A percentile compares a stretch with the other conserved stretches of the same genome.
These are phyloP conservation scores for Brachionus plicatilis DNA, from an alignment of 1,140 invertebrate genomes.

Conservation along the genomic window DNA sequence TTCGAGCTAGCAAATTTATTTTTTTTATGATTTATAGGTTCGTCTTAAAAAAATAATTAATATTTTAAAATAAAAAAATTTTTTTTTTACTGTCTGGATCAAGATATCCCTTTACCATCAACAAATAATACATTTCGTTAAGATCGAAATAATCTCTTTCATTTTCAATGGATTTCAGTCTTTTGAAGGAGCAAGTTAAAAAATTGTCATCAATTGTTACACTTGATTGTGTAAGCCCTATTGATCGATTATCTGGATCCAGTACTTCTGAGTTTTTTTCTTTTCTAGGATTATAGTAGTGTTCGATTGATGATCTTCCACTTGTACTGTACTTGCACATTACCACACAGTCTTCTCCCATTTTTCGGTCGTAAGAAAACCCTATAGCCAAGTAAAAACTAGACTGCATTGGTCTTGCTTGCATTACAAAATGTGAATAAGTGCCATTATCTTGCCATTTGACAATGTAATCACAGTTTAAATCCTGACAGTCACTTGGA, in stretches of 20 bases:
- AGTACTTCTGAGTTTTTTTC: background rate
- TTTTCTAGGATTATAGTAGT: conserved; percentile 1
- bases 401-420: background rate
- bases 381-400: conserved; percentile 22
- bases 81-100: background rate
- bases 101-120: background rate
- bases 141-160: background rate
- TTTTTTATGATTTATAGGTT: background rate
- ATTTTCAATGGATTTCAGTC: background rate
- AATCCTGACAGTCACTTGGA: background rate
- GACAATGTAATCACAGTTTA: background rate
- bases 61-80: background rate
- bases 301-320: background rate
- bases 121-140: background rate
- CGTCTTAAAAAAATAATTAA: conserved; percentile 9
- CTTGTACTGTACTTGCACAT: background rate
- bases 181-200: background rate
- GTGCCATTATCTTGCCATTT: background rate
- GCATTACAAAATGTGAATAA: background rate
- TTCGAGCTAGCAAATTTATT: background rate
- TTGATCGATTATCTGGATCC: background rate
- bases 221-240: background rate
- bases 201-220: background rate
- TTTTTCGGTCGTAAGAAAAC: background rate
- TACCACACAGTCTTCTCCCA: conserved; percentile 26